A percentile compares a stretch with the other conserved stretches of the same genome.
These are phyloP conservation scores for Myotis davidii DNA, from an alignment of 2,113 vertebrate genomes.

Conservation along the genomic window DNA sequence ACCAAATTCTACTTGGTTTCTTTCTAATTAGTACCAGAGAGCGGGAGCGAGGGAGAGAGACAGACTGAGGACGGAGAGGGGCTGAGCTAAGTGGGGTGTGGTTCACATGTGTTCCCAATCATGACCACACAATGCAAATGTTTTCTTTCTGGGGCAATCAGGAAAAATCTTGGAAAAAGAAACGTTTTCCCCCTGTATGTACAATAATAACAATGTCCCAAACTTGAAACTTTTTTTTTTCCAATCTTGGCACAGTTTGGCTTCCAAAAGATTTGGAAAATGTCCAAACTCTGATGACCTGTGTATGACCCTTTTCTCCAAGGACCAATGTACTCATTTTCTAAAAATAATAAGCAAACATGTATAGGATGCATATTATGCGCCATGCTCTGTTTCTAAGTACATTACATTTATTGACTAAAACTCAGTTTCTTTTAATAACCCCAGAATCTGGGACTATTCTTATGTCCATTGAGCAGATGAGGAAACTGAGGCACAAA, in stretches of 20 bases:
- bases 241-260: slow-evolving; percentile 37
- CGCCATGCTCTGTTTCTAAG: neutral
- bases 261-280: slow-evolving; percentile 72
- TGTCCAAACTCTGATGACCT: slow-evolving; percentile 55
- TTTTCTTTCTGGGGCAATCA: slow-evolving; percentile 86
- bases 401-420: neutral
- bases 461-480: neutral
- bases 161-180: slow-evolving; percentile 79
- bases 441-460: neutral
- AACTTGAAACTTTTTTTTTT: slow-evolving; percentile 72
- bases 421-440: neutral
- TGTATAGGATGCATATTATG: neutral
- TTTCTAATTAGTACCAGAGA: slow-evolving; percentile 82
- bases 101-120: slow-evolving; percentile 86
- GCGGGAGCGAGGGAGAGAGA: neutral
- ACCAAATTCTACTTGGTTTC: slow-evolving; percentile 77
- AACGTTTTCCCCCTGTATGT: slow-evolving; percentile 63
- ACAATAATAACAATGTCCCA: slow-evolving; percentile 83
- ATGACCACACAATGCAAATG: slow-evolving; percentile 85
- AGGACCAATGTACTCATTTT: neutral
- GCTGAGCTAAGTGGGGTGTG: slow-evolving; percentile 73
- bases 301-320: neutral
- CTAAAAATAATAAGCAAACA: slow-evolving; percentile 28
- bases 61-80: slow-evolving; percentile 34
- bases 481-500: neutral